Evolutionary conservation across 2,113 vertebrate species (phyloP).

Genomic region (Struthio camelus): DNA sequence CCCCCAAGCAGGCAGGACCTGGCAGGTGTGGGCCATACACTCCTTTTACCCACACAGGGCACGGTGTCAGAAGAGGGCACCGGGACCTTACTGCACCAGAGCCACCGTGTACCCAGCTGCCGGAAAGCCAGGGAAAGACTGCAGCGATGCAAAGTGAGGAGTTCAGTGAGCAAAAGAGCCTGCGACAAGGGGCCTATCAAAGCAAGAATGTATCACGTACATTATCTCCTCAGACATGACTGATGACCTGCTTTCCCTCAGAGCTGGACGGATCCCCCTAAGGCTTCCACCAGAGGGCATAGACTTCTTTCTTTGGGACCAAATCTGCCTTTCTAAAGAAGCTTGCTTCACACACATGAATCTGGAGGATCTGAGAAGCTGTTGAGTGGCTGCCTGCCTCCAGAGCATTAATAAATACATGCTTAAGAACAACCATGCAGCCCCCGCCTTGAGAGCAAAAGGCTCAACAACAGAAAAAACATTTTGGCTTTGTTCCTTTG

Average conservation of each 20-base stretch:
- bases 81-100: rapidly evolving
- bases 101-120: rapidly evolving
- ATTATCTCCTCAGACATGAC: neutral
- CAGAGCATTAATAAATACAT: no score
- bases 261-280: neutral
- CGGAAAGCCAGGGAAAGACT: rapidly evolving
- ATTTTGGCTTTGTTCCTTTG: neutral
- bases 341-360: neutral
- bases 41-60: neutral
- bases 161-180: rapidly evolving
- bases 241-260: no score
- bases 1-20: no score
- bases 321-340: neutral
- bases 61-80: rapidly evolving
- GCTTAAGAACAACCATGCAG: neutral
- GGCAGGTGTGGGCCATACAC: no score
- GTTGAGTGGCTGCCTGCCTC: neutral
- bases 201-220: rapidly evolving
- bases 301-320: rapidly evolving
- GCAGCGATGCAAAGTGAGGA: neutral
- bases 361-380: no score
- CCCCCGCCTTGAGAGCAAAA: rapidly evolving
- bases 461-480: neutral
- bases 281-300: neutral
- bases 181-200: rapidly evolving